These are phyloP conservation scores for Gryon sp. DNA, from an alignment of 1,140 invertebrate genomes.

Conservation along the genomic window DNA sequence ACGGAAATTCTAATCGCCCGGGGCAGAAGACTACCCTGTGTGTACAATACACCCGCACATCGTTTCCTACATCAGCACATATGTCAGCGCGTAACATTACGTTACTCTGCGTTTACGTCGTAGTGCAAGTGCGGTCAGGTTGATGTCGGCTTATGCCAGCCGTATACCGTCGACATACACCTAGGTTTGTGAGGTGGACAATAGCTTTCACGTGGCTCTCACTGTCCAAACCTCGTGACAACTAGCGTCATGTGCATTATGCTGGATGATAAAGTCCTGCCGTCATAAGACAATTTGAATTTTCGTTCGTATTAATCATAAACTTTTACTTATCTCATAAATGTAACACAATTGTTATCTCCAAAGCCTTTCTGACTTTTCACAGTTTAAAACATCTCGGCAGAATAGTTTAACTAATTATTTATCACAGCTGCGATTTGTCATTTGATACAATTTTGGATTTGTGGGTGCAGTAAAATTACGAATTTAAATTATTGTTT, in stretches of 20 bases:
- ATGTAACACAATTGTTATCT: conserved; percentile 3
- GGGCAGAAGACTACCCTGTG: conserved; percentile 24
- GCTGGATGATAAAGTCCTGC: conserved; percentile 53
- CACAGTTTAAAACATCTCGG: too few species aligned
- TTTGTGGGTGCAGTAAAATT: too few species aligned
- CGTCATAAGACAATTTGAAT: conserved; percentile 43
- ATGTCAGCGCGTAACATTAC: conserved; percentile 59
- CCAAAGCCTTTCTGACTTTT: conserved; percentile 13
- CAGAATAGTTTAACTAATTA: conserved; percentile 27
- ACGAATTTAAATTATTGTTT: too few species aligned
- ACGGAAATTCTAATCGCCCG: conserved; percentile 51
- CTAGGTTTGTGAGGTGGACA: conserved; percentile 58
- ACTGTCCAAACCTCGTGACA: conserved; percentile 62
- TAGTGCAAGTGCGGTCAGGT: conserved; percentile 57
- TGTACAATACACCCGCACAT: conserved; percentile 55
- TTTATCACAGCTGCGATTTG: conserved; percentile 14
- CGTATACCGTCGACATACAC: conserved; percentile 41
- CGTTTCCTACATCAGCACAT: conserved; percentile 62
- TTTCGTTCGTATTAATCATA: conserved; percentile 53
- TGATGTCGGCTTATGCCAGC: conserved; percentile 54
- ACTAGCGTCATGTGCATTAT: conserved; percentile 58
- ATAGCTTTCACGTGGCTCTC: conserved; percentile 58
- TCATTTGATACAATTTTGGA: conserved; percentile 10
- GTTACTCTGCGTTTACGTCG: conserved; percentile 59
- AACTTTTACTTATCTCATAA: conserved; percentile 50